phyloP scores from a whole-genome alignment of 30 jellyfish, hydroid and myxozoan species.

The Clytia hemisphaerica region DNA sequence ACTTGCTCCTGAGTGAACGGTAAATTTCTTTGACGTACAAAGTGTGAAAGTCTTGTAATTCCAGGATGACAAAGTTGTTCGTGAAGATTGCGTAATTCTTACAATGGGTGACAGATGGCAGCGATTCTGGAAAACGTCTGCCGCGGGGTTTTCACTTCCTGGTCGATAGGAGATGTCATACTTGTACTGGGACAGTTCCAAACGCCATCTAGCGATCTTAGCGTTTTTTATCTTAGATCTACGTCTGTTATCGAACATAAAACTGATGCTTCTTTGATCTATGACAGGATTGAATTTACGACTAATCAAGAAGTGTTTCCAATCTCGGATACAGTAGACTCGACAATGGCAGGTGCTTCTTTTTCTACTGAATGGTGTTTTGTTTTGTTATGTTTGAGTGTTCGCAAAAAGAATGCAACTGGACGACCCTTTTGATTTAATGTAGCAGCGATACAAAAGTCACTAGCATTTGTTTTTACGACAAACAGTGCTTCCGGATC shows the following conservation, averaged over 20 bases:
- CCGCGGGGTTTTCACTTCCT: constrained; percentile 43
- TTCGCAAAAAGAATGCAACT: constrained; percentile 15
- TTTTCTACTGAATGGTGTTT: constrained; percentile 29
- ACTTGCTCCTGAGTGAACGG: neutral
- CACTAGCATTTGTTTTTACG: constrained; percentile 59
- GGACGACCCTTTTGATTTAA: constrained; percentile 22
- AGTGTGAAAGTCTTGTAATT: neutral
- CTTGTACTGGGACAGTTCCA: constrained; percentile 48
- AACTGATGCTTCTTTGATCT: constrained; percentile 56
- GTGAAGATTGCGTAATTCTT: neutral
- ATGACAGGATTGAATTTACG: constrained; percentile 48
- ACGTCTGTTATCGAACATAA: constrained; percentile 32
- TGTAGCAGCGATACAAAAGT: constrained; percentile 41
- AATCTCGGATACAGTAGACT: constrained; percentile 48
- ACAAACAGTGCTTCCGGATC: constrained; percentile 37
- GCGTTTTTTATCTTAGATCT: constrained; percentile 37
- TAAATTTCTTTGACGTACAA: neutral
- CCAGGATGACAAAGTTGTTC: constrained; percentile 16
- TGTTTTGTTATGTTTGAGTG: constrained; percentile 31
- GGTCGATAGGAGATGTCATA: constrained; percentile 46
- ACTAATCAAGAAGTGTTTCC: constrained; percentile 50
- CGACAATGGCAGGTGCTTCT: constrained; percentile 37
- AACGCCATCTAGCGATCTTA: constrained; percentile 35
- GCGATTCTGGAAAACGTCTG: constrained; percentile 39
- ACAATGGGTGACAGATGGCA: constrained; percentile 14